Base-by-base conservation (phyloP, 2,888 invertebrate species). In the Metopia argyrocephala region DNA sequence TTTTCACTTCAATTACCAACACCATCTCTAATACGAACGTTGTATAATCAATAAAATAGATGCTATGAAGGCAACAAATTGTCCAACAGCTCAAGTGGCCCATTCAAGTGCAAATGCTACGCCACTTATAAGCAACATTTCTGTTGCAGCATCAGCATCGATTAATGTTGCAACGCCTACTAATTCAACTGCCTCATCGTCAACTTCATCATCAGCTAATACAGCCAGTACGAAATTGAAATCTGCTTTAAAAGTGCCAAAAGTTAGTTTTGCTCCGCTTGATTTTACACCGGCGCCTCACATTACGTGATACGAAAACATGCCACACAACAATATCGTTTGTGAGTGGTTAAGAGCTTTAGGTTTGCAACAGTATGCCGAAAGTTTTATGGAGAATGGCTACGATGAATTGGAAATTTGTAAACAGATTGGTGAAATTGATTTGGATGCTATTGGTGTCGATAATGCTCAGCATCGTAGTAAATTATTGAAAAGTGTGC, bases 371-470 rank as follows among this genome's bases (percentile, higher is more conserved):
- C 96, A 96, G 89, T 97, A 98, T 91, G 94, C 96, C 84, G 96
- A 97, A 90, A 95, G 96, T 88, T 98, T 98, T 91, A 94, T 97
- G 89, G 98, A 98, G 92, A 98, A 98, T 91, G 98, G 97, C 84
- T 98, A 98, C 91, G 97, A 98, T 91, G 97, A 98, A 91, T 92
- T 98, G 90, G 97, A 97, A 92, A 97, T 97, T 89, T 98, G 97
- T 92, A 97, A 97, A 91, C 97, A 97, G 92, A 96, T 98, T 88
- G 97, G 97, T 69, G 96, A 97, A 91, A 96, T 97, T 81, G 98
- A 98, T 91, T 92, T 98, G 90, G 97, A 98, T 91, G 98, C 97
- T 57, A 97, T 98, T 90, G 97, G 97, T 45, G 97, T 98, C 78
- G 93, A 96, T 85, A 96, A 96, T 89, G 94, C 94, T 82, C 92